Base-by-base conservation (phyloP, 1,140 invertebrate species). In the Eueides isabella region DNA sequence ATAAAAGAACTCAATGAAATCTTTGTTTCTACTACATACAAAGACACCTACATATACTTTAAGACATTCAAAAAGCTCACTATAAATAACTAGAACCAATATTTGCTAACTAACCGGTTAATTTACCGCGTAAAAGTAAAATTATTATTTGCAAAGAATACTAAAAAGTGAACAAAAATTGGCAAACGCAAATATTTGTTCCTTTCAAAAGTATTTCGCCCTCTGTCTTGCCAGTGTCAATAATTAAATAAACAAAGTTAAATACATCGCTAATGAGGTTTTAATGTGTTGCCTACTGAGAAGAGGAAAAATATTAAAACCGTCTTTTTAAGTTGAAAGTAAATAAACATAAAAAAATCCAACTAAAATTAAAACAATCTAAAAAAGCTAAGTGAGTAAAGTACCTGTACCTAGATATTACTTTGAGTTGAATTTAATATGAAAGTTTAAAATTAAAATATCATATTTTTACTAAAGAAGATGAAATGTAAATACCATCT, bases 221-320 rank as follows among this genome's bases (percentile, higher is more conserved):
- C 48, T 55, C 48, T 55, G 48, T 55, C 23, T 55, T 68, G 41
- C 48, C 29, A 61, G 67, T 61, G 67, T 69, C 30, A 69, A 69
- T 69, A 69, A 19, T 55, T 55, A 55, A 55, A 61, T 63, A 61
- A 69, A 63, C n/a, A 30, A 75, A 48, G 71, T 78, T 75, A 69
- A 69, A 62, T 74, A 80, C 78, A 80, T 61, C 64, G 64, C 73
- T 82, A 82, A 82, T 82, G 81, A 82, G 79, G 63, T 75, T 79
- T 80, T 82, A 77, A 82, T 82, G 81, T 79, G 77, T 76, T 71
- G 75, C 75, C 63, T 71, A 73, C 67, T 71, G 61, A 55, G 64
- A 61, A 16, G 41, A 48, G n/a, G 16, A 48, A 55, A 55, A 26
- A 55, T 55, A 55, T 55, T 55, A 26, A 55, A 64, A 23, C 9